Conservation (phyloP, 1,140 invertebrate species). For the Pogonus chalceus region DNA sequence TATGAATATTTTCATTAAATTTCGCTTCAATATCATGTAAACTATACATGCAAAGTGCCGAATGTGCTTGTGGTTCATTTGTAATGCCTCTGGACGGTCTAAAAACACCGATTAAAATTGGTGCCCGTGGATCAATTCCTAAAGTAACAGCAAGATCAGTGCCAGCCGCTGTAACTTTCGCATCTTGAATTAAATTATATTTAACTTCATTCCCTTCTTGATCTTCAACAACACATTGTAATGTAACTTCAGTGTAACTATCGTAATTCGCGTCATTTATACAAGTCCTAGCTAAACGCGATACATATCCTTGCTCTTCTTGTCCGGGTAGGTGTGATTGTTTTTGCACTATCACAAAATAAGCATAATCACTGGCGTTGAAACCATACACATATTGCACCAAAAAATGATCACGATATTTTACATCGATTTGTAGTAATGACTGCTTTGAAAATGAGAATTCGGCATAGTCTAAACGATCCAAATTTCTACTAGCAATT, state of each 20-base stretch:
- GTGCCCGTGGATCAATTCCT: slow-evolving; percentile 63
- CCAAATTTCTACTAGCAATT: slow-evolving; percentile 74
- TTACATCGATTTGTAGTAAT: slow-evolving; percentile 82
- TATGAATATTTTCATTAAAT: slow-evolving; percentile 93
- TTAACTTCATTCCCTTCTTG: slow-evolving; percentile 38
- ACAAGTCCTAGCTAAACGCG: slow-evolving; percentile 82
- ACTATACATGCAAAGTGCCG: slow-evolving; percentile 78
- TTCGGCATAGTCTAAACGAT: slow-evolving; percentile 68
- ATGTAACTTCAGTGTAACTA: slow-evolving; percentile 88
- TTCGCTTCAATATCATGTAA: slow-evolving; percentile 81
- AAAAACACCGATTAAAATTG: slow-evolving; percentile 74
- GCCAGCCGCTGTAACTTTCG: slow-evolving; percentile 71
- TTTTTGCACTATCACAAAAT: slow-evolving; percentile 92
- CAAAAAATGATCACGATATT: slow-evolving; percentile 87
- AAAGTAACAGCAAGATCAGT: slow-evolving; percentile 68
- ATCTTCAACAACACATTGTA: slow-evolving; percentile 62
- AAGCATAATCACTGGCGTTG: slow-evolving; percentile 86
- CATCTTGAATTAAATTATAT: slow-evolving; percentile 88
- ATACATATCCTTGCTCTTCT: slow-evolving; percentile 82
- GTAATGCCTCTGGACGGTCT: slow-evolving; percentile 73
- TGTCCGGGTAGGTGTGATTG: slow-evolving; percentile 76
- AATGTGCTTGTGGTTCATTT: slow-evolving; percentile 62
- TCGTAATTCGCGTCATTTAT: slow-evolving; percentile 90
- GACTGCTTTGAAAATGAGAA: slow-evolving; percentile 80
- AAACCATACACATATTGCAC: slow-evolving; percentile 95